Evolutionary conservation across 2,888 invertebrate genomes (phyloP).

Genomic region (Eulithis testata): DNA sequence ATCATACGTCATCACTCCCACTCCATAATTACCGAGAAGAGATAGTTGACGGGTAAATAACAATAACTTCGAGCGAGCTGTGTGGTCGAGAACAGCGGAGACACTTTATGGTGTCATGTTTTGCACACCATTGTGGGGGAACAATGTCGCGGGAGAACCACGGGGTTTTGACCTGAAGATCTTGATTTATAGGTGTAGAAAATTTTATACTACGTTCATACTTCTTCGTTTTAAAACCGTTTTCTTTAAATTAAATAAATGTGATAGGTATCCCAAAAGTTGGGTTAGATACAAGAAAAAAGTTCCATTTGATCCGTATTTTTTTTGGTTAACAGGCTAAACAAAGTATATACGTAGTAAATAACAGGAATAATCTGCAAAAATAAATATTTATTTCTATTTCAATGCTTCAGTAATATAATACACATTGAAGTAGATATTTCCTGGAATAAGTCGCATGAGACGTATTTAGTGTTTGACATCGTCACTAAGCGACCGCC

Average conservation of each 20-base stretch:
- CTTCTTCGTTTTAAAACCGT: no score
- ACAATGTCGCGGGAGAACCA: constrained; percentile 12
- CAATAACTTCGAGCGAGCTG: constrained; percentile 13
- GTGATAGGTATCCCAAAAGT: no score
- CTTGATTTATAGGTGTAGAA: no score
- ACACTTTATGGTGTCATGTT: constrained; percentile 15
- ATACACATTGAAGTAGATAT: constrained; percentile 7
- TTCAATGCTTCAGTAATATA: constrained; percentile 9
- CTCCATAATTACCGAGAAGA: constrained; percentile 6
- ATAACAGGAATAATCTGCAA: background rate
- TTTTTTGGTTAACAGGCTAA: no score
- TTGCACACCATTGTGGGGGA: constrained; percentile 12
- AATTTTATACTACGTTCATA: no score
- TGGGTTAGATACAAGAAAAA: no score
- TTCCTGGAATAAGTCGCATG: constrained; percentile 8
- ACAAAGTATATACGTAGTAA: background rate
- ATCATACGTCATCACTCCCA: constrained; percentile 3
- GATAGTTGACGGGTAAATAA: constrained; percentile 11
- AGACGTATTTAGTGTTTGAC: background rate
- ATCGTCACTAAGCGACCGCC: background rate
- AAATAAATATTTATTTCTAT: constrained; percentile 4
- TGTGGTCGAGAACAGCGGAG: constrained; percentile 16
- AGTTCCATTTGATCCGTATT: no score
- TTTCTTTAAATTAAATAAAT: no score
- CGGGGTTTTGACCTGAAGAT: no score